Conservation (phyloP, 2,888 invertebrate species). For the Sussaba pulchella region DNA sequence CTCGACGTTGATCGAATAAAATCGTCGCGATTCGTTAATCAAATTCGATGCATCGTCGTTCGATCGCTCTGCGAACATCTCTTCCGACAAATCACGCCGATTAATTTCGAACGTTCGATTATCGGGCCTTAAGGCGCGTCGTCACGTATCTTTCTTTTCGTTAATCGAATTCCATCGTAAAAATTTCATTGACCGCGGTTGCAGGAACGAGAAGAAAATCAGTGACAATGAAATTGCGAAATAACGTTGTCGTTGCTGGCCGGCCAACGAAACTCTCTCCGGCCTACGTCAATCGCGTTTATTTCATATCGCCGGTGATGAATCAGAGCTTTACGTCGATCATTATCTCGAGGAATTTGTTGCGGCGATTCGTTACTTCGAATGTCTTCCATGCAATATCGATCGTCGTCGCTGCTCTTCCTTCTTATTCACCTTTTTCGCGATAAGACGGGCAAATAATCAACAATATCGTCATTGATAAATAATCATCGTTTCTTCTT, state of each 20-base stretch:
- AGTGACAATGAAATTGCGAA: constrained; percentile 54
- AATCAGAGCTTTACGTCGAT: constrained; percentile 53
- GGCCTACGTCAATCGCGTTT: constrained; percentile 47
- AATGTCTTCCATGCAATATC: constrained; percentile 14
- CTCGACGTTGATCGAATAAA: background rate
- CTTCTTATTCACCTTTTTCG: background rate
- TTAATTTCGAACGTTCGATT: constrained; percentile 20
- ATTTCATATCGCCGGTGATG: constrained; percentile 54
- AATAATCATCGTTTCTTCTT: background rate
- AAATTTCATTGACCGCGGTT: constrained; percentile 15
- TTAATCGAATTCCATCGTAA: constrained; percentile 37
- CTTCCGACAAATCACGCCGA: background rate
- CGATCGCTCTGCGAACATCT: constrained; percentile 1
- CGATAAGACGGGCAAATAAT: constrained; percentile 22
- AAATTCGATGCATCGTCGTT: background rate
- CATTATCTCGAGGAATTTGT: constrained; percentile 50
- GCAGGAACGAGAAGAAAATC: constrained; percentile 10
- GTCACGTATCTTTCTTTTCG: constrained; percentile 20
- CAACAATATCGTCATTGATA: background rate
- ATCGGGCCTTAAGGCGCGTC: constrained; percentile 4
- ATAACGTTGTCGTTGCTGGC: constrained; percentile 22
- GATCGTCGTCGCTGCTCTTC: constrained; percentile 4
- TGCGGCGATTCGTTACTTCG: constrained; percentile 33
- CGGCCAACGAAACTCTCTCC: constrained; percentile 1
- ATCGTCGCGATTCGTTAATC: background rate